A percentile compares a stretch with the other conserved stretches of the same genome.
Evolutionary conservation across 2,797 vertebrate species (phyloP).

Genomic region (Clarias laeviceps): DNA sequence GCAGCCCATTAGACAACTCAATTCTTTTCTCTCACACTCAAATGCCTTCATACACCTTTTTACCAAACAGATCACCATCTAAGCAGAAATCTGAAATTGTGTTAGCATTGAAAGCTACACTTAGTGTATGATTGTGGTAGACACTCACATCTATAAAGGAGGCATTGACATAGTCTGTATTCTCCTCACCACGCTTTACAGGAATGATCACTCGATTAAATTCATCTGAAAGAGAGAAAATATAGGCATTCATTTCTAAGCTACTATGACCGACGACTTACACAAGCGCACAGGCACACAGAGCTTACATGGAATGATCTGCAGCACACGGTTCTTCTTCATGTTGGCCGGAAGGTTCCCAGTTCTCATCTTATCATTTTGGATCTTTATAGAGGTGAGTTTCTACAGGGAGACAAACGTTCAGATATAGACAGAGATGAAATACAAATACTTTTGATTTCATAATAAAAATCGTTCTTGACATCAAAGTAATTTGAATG

Average conservation of each 20-base stretch:
- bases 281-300: slow-evolving; percentile 44
- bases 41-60: background rate
- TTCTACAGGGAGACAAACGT: slow-evolving; percentile 74
- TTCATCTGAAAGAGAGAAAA: slow-evolving; percentile 79
- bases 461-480: background rate
- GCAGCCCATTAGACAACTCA: background rate
- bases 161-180: slow-evolving; percentile 95
- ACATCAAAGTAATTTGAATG: background rate
- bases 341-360: slow-evolving; percentile 97
- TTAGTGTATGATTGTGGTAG: background rate
- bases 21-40: background rate
- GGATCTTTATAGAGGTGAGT: slow-evolving; percentile 97
- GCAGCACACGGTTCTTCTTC: slow-evolving; percentile 98
- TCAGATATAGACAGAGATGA: background rate
- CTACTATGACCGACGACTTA: background rate
- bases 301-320: slow-evolving; percentile 95
- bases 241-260: background rate
- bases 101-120: slow-evolving; percentile 1
- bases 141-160: slow-evolving; percentile 97
- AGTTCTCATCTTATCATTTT: slow-evolving; percentile 98
- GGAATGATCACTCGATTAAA: slow-evolving; percentile 99
- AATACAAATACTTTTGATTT: background rate
- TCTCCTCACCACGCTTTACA: slow-evolving; percentile 96
- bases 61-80: background rate
- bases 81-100: background rate